These are phyloP conservation scores for Cinara cedri DNA, from an alignment of 2,888 invertebrate species.

Conservation along the genomic window DNA sequence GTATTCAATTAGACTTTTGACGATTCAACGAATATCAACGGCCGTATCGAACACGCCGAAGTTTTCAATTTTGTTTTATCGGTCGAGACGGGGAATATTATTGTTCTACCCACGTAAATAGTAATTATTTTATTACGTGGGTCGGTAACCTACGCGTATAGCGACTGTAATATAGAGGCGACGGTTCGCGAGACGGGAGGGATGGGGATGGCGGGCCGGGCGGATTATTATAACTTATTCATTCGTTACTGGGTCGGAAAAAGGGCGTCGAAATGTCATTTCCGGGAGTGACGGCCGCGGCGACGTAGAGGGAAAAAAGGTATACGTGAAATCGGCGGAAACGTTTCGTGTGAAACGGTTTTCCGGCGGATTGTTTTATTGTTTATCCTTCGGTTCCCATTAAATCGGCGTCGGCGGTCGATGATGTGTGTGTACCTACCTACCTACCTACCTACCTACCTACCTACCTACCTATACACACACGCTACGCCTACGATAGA, in stretches of 20 bases:
- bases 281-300: slow-evolving; percentile 13
- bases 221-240: neutral
- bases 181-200: no score
- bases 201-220: neutral
- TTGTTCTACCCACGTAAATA: no score
- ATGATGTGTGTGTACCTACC: neutral
- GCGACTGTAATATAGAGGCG: no score
- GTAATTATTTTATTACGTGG: neutral
- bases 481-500: neutral
- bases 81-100: no score
- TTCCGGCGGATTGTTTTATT: neutral
- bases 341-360: slow-evolving; percentile 32
- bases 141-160: no score
- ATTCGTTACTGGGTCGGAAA: slow-evolving; percentile 27
- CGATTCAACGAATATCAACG: no score
- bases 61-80: no score
- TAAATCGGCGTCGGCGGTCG: slow-evolving; percentile 9
- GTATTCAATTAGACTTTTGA: no score
- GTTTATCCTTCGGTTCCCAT: slow-evolving; percentile 2
- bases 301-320: neutral
- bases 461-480: no score
- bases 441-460: no score
- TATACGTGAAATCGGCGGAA: slow-evolving; percentile 10
- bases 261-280: slow-evolving; percentile 42
- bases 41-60: no score